Evolutionary conservation across 2,113 vertebrate species (phyloP), one percentile per base, ranked within the genome.

Genomic region (Zosterops pallidus): DNA sequence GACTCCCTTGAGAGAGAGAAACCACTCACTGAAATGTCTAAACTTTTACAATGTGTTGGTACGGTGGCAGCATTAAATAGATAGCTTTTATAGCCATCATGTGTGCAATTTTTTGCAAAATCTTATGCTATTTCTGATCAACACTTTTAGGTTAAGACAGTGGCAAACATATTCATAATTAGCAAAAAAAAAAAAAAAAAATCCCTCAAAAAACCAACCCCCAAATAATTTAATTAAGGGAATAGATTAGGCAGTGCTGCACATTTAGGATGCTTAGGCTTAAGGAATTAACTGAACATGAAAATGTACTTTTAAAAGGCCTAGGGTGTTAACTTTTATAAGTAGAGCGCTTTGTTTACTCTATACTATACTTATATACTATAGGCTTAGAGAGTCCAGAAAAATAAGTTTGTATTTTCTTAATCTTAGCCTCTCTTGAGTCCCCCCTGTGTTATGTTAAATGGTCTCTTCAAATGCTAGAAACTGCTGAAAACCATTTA

Each of bases 161-260:
- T 75, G 80, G 71, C 42, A 96, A 96, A 94, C 18, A 65, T 62
- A 93, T 86, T 94, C 77, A 82, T 90, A 96, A 95, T 83, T 71
- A 96, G 57, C 23, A 70, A 80, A 70, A 57, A 69, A 1, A 2
- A 70, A 80, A 2, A 28, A 52, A 17, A 55, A 31, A 12, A 33
- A 33, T 39, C 19, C 20, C 29, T 17, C 21, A 79, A 69, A 60
- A 90, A 71, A 37, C 60, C 11, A 6, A 77, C 6, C 11, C 2
- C 11, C 5, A 76, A 47, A 62, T 21, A 0, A 26, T 92, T 94
- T 94, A 94, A 94, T 95, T 95, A 97, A 90, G 24, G 64, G 46
- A 94, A 83, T 84, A 95, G 86, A 93, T 60, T 82, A 90, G 79
- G 57, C 49, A 60, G 37, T 35, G 53, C 53, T 92, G 65, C 94